Evolutionary conservation across 1,140 invertebrate genomes (phyloP).

Genomic region (Aphelinus certus): DNA sequence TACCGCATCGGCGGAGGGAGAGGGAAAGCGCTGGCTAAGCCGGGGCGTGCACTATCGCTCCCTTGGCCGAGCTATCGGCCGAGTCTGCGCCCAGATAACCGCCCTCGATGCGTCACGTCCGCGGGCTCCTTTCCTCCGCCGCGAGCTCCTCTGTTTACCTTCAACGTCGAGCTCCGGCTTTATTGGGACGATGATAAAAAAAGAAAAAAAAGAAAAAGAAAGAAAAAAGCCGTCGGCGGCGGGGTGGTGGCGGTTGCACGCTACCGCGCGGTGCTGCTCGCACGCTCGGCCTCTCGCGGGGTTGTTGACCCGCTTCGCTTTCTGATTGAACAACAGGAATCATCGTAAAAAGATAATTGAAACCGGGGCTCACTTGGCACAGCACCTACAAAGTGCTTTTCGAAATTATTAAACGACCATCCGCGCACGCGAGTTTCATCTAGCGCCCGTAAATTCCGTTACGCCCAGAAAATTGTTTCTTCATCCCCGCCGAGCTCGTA

Average conservation of each 20-base stretch:
- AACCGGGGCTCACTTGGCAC: too few species aligned
- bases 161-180: not conserved
- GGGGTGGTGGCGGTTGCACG: too few species aligned
- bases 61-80: slow-evolving; percentile 9
- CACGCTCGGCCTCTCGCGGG: not conserved
- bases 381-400: too few species aligned
- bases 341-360: slow-evolving; percentile 7
- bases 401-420: not conserved
- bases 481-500: too few species aligned
- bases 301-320: slow-evolving; percentile 20
- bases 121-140: not conserved
- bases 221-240: too few species aligned
- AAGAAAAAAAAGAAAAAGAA: not conserved
- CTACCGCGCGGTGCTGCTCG: too few species aligned
- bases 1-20: not conserved
- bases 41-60: slow-evolving; percentile 13
- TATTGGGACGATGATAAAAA: slow-evolving; percentile 12
- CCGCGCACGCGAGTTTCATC: too few species aligned
- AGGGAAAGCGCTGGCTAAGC: slow-evolving; percentile 9
- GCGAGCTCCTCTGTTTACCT: slow-evolving; percentile 1
- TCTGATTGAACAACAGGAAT: not conserved
- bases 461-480: too few species aligned
- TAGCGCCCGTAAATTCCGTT: too few species aligned
- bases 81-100: not conserved
- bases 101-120: not conserved